phyloP scores from a whole-genome alignment of 2,888 invertebrate genomes.

The Ryuthela nishihirai region DNA sequence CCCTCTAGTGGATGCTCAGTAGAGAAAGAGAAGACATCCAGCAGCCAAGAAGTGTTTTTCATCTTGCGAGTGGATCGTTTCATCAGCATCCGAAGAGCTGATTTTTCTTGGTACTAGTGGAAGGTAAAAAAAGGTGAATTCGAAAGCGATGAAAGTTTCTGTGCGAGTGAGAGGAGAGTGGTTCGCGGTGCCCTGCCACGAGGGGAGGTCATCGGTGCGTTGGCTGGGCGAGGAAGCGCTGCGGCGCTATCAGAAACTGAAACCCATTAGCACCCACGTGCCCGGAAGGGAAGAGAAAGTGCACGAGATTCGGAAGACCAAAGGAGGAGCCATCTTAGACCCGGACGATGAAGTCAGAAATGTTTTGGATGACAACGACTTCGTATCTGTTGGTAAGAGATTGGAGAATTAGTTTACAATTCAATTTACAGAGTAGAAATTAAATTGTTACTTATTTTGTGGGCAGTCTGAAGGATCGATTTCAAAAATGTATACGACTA shows the following conservation, averaged over 20 bases:
- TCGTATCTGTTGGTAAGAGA: constrained; percentile 58
- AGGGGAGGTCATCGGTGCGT: constrained; percentile 52
- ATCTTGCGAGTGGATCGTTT: no score
- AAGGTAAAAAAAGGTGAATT: no score
- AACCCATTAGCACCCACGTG: constrained; percentile 44
- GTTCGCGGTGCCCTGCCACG: constrained; percentile 59
- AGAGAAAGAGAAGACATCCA: no score
- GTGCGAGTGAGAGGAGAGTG: constrained; percentile 58
- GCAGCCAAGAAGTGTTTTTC: no score
- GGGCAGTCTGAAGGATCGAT: no score
- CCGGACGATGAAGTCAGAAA: constrained; percentile 57
- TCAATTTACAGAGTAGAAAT: no score
- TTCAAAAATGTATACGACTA: no score
- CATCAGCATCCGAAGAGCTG: no score
- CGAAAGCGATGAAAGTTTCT: constrained; percentile 61
- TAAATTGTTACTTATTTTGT: no score
- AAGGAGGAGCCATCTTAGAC: constrained; percentile 60
- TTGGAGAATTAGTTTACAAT: no score
- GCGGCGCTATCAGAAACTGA: constrained; percentile 53
- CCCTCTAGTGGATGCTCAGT: no score
- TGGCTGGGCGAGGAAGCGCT: constrained; percentile 58
- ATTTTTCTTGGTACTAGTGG: no score
- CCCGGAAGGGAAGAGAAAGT: constrained; percentile 42
- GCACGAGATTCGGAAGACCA: constrained; percentile 58
- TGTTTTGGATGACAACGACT: constrained; percentile 61